Evolutionary conservation across 2,888 invertebrate genomes (phyloP).

Genomic region (Baronia brevicornis): DNA sequence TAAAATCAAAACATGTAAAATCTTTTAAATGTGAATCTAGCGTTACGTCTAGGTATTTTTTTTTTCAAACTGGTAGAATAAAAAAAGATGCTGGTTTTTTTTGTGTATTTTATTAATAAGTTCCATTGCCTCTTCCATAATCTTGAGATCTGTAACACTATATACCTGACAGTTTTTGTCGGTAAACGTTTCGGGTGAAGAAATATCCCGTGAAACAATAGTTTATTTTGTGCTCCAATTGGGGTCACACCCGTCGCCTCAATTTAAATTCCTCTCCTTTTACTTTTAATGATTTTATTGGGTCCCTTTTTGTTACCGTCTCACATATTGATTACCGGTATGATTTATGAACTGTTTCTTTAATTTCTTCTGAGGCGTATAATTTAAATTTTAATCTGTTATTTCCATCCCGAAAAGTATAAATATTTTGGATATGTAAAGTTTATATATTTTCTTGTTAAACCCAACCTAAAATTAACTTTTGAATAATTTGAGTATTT

Average conservation of each 20-base stretch:
- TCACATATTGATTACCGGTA: conserved; percentile 39
- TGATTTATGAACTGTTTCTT: conserved; percentile 48
- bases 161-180: conserved; percentile 71
- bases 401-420: too few relatives aligned
- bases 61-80: too few relatives aligned
- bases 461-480: too few relatives aligned
- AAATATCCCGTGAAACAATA: conserved; percentile 65
- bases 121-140: conserved; percentile 1
- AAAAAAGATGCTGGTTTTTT: too few relatives aligned
- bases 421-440: too few relatives aligned
- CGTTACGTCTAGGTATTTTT: too few relatives aligned
- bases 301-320: conserved; percentile 22
- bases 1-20: too few relatives aligned
- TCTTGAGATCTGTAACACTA: neutral
- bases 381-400: conserved; percentile 5
- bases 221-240: conserved; percentile 43
- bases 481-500: neutral
- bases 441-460: conserved; percentile 1
- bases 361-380: conserved; percentile 12
- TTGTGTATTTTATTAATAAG: too few relatives aligned
- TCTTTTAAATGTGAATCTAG: too few relatives aligned
- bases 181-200: conserved; percentile 44
- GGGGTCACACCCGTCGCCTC: conserved; percentile 40
- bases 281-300: conserved; percentile 36
- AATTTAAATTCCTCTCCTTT: conserved; percentile 60